These are phyloP conservation scores for Maniola jurtina DNA, from an alignment of 1,140 invertebrate species.

Conservation along the genomic window DNA sequence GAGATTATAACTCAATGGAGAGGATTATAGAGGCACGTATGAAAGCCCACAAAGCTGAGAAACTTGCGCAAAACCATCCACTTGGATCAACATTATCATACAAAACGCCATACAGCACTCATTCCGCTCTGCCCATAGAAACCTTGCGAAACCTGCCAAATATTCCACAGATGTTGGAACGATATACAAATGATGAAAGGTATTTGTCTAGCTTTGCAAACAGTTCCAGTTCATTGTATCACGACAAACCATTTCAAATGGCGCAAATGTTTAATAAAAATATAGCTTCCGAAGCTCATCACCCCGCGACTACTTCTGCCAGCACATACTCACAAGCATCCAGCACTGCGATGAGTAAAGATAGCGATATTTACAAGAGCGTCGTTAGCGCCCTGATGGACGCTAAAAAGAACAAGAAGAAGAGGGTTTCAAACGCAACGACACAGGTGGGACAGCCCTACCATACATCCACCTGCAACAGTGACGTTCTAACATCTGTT, in stretches of 20 bases:
- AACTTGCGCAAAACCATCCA: constrained; percentile 57
- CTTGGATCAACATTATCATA: constrained; percentile 56
- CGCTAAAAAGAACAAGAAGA: constrained; percentile 55
- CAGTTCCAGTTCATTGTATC: constrained; percentile 61
- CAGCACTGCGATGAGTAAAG: constrained; percentile 53
- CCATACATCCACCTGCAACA: constrained; percentile 44
- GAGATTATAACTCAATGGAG: constrained; percentile 39
- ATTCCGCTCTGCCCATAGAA: constrained; percentile 62
- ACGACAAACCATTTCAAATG: constrained; percentile 76
- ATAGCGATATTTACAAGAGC: constrained; percentile 57
- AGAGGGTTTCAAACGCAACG: constrained; percentile 73
- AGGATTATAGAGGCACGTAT: constrained; percentile 53
- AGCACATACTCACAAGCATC: constrained; percentile 58
- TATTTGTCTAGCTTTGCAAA: constrained; percentile 66
- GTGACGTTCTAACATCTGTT: constrained; percentile 56
- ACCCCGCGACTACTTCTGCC: constrained; percentile 45
- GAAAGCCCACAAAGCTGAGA: constrained; percentile 62
- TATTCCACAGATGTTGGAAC: constrained; percentile 81
- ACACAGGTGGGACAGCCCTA: constrained; percentile 76
- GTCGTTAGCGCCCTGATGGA: constrained; percentile 40
- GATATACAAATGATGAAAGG: constrained; percentile 79
- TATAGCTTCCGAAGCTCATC: constrained; percentile 60
- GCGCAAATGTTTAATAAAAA: constrained; percentile 78
- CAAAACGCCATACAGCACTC: constrained; percentile 63
- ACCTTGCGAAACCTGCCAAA: constrained; percentile 78